These are phyloP conservation scores for Lycocorax pyrrhopterus DNA, from an alignment of 2,113 vertebrate genomes.

Conservation along the genomic window DNA sequence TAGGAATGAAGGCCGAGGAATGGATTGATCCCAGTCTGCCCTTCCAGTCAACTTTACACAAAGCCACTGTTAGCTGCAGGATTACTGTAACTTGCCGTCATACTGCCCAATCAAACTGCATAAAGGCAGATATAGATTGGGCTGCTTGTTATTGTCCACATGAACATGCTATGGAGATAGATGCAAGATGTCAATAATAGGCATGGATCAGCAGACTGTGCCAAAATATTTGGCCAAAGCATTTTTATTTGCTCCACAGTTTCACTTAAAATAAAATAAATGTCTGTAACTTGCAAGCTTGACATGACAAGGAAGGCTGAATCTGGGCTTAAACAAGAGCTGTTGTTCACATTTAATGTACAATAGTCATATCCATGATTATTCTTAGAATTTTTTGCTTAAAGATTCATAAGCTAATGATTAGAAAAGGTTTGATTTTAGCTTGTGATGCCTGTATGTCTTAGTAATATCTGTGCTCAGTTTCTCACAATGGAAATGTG, in stretches of 20 bases:
- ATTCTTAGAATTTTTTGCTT: not conserved
- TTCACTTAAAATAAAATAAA: not conserved
- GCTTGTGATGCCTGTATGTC: not conserved
- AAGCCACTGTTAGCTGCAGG: not conserved
- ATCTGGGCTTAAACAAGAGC: not conserved
- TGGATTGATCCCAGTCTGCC: no score
- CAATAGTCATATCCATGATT: not conserved
- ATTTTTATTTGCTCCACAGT: not conserved
- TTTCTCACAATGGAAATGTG: not conserved
- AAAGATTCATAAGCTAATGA: not conserved
- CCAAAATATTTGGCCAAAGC: not conserved
- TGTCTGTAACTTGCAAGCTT: not conserved
- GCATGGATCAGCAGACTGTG: not conserved
- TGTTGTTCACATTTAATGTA: not conserved
- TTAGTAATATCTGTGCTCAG: not conserved
- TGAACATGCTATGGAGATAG: not conserved
- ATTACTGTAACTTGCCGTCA: not conserved
- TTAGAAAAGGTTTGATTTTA: not conserved
- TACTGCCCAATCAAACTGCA: not conserved
- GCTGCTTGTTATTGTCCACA: not conserved
- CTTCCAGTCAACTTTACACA: not conserved
- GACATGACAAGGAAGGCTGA: not conserved
- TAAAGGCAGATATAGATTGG: not conserved
- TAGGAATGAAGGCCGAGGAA: not conserved
- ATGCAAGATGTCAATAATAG: not conserved